A percentile compares a stretch with the other conserved stretches of the same genome.
Evolutionary conservation across 2,888 invertebrate genomes (phyloP).

Genomic region (Drosophila hamatofila): DNA sequence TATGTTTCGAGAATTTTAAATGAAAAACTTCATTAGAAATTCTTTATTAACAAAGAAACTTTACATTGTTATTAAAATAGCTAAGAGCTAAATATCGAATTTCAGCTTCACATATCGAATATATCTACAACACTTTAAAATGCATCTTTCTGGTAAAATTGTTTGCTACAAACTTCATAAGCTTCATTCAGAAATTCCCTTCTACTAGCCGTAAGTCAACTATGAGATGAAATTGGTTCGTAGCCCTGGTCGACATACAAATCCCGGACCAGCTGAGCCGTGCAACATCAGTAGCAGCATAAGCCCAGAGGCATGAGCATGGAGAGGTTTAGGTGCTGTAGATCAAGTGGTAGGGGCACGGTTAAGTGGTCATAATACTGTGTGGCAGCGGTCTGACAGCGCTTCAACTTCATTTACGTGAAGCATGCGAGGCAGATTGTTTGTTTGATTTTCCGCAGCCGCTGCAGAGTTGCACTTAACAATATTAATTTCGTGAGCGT

Average conservation of each 20-base stretch:
- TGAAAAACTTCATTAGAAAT: background rate
- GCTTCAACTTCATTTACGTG: conserved; percentile 54
- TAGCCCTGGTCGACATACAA: conserved; percentile 1
- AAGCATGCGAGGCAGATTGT: conserved; percentile 32
- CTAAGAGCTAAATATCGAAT: too few species aligned
- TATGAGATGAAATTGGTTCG: background rate
- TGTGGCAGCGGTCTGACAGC: conserved; percentile 18
- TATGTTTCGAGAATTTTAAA: background rate
- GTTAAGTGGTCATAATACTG: conserved; percentile 44
- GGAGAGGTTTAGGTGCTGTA: background rate
- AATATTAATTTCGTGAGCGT: conserved; percentile 64
- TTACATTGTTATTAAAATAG: too few species aligned
- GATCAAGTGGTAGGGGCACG: conserved; percentile 12
- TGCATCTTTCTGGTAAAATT: background rate
- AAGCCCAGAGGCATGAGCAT: background rate
- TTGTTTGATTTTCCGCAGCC: conserved; percentile 59
- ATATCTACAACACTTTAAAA: background rate
- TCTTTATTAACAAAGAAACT: background rate
- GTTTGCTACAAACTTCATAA: background rate
- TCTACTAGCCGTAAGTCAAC: background rate
- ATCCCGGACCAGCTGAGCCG: conserved; percentile 7
- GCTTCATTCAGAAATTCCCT: background rate
- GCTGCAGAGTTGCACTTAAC: conserved; percentile 59
- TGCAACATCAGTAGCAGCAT: conserved; percentile 6
- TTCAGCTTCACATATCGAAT: background rate